Evolutionary conservation across 2,797 vertebrate species (phyloP).

Genomic region (Brotula barbata): DNA sequence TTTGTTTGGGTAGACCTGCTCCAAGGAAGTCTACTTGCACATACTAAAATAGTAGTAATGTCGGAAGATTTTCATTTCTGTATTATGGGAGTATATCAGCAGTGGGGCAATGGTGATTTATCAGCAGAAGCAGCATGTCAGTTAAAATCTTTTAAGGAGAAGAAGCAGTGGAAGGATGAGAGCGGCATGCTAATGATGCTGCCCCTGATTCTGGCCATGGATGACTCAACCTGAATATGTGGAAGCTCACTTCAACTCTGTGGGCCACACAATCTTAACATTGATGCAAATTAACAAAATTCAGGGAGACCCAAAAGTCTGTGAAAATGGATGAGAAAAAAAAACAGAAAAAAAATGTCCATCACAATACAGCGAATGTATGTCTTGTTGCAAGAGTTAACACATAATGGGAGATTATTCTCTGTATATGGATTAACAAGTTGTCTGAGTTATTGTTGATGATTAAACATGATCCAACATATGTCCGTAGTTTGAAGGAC

Average conservation of each 20-base stretch:
- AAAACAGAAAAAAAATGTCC: too few species aligned
- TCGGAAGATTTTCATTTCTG: slow-evolving; percentile 57
- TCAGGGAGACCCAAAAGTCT: neutral
- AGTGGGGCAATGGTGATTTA: slow-evolving; percentile 63
- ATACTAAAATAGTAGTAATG: too few species aligned
- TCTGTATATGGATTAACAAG: too few species aligned
- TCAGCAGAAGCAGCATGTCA: slow-evolving; percentile 63
- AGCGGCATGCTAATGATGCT: slow-evolving; percentile 80
- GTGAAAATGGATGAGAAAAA: neutral
- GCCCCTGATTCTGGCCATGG: slow-evolving; percentile 73
- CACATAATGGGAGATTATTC: too few species aligned
- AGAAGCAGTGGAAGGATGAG: slow-evolving; percentile 74
- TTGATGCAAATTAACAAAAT: slow-evolving; percentile 28
- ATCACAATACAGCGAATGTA: too few species aligned
- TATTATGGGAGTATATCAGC: slow-evolving; percentile 59
- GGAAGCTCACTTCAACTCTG: slow-evolving; percentile 70
- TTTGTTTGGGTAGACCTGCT: too few species aligned
- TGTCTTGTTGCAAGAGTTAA: too few species aligned
- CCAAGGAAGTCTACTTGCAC: too few species aligned
- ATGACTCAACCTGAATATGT: slow-evolving; percentile 78
- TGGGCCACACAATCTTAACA: slow-evolving; percentile 49
- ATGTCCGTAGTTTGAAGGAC: too few species aligned
- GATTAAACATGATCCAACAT: too few species aligned
- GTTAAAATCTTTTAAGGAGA: slow-evolving; percentile 77
- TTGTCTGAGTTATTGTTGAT: too few species aligned